phyloP scores from a whole-genome alignment of 2,888 invertebrate genomes.

The Caenorhabditis japonica region DNA sequence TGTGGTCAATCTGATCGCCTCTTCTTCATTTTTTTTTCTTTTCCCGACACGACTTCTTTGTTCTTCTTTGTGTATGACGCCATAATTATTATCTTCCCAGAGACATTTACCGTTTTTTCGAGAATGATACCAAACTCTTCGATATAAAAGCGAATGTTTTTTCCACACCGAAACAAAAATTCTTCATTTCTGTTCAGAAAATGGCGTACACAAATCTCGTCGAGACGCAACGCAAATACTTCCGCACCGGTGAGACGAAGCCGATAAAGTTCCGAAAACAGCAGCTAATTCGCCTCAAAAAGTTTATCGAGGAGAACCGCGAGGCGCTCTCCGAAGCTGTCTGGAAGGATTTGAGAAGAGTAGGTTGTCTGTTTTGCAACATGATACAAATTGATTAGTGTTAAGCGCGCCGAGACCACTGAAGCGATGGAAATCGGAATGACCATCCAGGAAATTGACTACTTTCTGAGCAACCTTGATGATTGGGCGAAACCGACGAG shows the following conservation, averaged over 20 bases:
- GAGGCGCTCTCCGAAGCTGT: slow-evolving; percentile 67
- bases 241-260: slow-evolving; percentile 61
- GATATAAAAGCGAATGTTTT: slow-evolving; percentile 17
- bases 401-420: slow-evolving; percentile 54
- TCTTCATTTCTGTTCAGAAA: background rate
- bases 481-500: slow-evolving; percentile 60
- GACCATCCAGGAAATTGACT: slow-evolving; percentile 66
- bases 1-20: slow-evolving; percentile 40
- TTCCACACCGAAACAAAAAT: background rate
- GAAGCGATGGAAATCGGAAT: slow-evolving; percentile 63
- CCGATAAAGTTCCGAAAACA: slow-evolving; percentile 41
- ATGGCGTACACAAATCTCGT: slow-evolving; percentile 44
- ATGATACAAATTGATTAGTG: background rate
- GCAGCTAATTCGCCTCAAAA: slow-evolving; percentile 61
- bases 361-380: slow-evolving; percentile 16
- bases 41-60: slow-evolving; percentile 4
- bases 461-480: slow-evolving; percentile 66
- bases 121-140: slow-evolving; percentile 10
- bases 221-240: slow-evolving; percentile 64
- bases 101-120: background rate
- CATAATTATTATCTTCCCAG: background rate
- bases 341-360: slow-evolving; percentile 70
- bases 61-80: slow-evolving; percentile 7
- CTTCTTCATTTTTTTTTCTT: slow-evolving; percentile 20
- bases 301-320: slow-evolving; percentile 62